phyloP scores from a whole-genome alignment of 2,113 vertebrate genomes.

The Caranx ignobilis region DNA sequence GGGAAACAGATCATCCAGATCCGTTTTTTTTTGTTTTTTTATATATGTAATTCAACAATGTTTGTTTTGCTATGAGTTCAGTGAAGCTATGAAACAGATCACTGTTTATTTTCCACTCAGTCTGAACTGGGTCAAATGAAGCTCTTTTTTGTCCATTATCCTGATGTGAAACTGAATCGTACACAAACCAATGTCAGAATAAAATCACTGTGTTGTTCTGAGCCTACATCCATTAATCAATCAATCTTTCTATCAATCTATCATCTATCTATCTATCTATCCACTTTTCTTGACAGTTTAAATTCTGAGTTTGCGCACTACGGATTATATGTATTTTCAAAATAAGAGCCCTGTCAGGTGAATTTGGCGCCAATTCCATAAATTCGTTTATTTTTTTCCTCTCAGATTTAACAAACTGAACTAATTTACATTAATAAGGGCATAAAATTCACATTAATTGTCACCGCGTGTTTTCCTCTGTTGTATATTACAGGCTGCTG shows the following conservation, averaged over 20 bases:
- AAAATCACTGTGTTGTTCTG: neutral
- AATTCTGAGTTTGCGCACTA: slow-evolving; percentile 50
- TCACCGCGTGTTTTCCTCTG: rapidly evolving
- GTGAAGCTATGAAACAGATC: neutral
- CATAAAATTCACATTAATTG: neutral
- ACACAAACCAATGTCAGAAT: neutral
- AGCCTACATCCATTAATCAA: too few relatives aligned
- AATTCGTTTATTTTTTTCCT: neutral
- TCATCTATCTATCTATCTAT: too few relatives aligned
- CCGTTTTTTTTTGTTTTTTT: too few relatives aligned
- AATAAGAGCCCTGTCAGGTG: neutral
- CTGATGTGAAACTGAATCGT: neutral
- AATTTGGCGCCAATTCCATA: neutral
- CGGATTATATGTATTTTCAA: slow-evolving; percentile 21
- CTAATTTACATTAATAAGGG: rapidly evolving
- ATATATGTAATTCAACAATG: neutral
- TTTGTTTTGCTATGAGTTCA: neutral
- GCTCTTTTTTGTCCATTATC: neutral
- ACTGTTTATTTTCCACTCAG: neutral
- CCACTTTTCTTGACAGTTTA: neutral
- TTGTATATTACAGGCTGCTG: neutral
- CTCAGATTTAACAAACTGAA: rapidly evolving
- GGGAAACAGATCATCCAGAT: too few relatives aligned
- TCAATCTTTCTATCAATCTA: too few relatives aligned
- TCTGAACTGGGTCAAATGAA: neutral